Conservation (phyloP, 2,888 invertebrate genomes). For the Odontocerum albicorne region DNA sequence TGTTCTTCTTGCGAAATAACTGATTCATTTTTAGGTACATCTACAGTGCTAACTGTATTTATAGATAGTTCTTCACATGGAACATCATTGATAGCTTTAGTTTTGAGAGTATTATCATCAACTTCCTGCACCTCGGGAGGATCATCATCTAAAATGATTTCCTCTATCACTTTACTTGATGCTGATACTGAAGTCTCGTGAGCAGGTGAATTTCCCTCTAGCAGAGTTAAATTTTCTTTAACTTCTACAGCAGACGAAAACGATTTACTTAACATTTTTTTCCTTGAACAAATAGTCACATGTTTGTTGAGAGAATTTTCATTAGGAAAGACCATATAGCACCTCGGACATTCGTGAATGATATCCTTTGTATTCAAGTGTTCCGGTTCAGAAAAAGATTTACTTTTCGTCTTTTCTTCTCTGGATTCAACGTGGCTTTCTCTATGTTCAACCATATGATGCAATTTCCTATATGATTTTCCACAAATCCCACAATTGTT, state of each 20-base stretch:
- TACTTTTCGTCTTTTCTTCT: constrained; percentile 50
- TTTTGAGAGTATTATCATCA: too few relatives aligned
- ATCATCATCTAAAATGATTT: too few relatives aligned
- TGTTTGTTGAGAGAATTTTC: constrained; percentile 56
- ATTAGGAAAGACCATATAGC: constrained; percentile 58
- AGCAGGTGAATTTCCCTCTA: neutral
- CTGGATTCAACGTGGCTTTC: constrained; percentile 50
- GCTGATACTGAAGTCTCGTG: too few relatives aligned
- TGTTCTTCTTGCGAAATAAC: too few relatives aligned
- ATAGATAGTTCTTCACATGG: too few relatives aligned
- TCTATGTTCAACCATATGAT: constrained; percentile 53
- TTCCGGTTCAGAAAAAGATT: constrained; percentile 42
- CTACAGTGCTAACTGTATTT: too few relatives aligned
- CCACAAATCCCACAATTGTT: constrained; percentile 49
- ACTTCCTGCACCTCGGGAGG: neutral
- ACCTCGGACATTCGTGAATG: constrained; percentile 56
- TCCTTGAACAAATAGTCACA: constrained; percentile 48
- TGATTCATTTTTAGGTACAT: too few relatives aligned
- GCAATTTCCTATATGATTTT: constrained; percentile 52
- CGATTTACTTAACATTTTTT: constrained; percentile 40
- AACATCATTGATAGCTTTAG: too few relatives aligned
- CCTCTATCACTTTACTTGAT: too few relatives aligned
- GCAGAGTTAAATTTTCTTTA: neutral
- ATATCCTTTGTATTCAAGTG: constrained; percentile 48
- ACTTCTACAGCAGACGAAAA: neutral